Conservation (phyloP, 1,140 invertebrate species). For the Sycophila sp. region DNA sequence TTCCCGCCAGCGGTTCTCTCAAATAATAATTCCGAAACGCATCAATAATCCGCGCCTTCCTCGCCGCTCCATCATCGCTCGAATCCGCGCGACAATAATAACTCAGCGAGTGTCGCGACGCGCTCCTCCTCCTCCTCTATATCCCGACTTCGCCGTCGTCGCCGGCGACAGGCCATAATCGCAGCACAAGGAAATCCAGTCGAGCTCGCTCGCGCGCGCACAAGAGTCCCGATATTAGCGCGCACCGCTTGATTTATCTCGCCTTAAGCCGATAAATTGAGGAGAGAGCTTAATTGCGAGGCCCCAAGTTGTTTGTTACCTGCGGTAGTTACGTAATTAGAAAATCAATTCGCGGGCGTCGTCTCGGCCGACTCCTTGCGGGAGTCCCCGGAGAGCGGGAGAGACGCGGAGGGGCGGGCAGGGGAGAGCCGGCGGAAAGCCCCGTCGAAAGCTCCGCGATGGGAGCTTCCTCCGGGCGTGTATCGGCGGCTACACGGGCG, state of each 20-base stretch:
- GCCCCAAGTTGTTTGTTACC: slow-evolving; percentile 35
- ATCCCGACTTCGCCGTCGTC: background rate
- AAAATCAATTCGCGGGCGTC: slow-evolving; percentile 22
- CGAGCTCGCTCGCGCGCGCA: background rate
- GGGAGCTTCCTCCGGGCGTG: slow-evolving; percentile 17
- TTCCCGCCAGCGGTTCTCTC: background rate
- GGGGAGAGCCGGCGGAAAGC: background rate
- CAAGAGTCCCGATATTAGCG: slow-evolving; percentile 23
- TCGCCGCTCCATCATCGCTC: slow-evolving; percentile 30
- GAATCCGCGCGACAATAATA: slow-evolving; percentile 39
- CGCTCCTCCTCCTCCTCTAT: no score
- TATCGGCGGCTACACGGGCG: background rate
- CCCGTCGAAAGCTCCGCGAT: slow-evolving; percentile 14
- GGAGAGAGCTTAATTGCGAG: slow-evolving; percentile 37
- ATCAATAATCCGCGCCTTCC: slow-evolving; percentile 33
- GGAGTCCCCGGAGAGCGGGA: background rate
- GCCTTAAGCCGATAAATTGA: slow-evolving; percentile 32
- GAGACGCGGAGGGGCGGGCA: background rate
- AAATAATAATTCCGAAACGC: slow-evolving; percentile 24
- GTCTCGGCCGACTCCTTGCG: background rate
- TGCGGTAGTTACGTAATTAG: slow-evolving; percentile 34
- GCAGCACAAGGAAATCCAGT: slow-evolving; percentile 28
- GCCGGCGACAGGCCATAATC: slow-evolving; percentile 9
- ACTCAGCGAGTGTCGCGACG: no score
- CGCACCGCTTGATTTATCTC: slow-evolving; percentile 35